phyloP scores from a whole-genome alignment of 1,140 invertebrate species.

The Epicauta chinensis region DNA sequence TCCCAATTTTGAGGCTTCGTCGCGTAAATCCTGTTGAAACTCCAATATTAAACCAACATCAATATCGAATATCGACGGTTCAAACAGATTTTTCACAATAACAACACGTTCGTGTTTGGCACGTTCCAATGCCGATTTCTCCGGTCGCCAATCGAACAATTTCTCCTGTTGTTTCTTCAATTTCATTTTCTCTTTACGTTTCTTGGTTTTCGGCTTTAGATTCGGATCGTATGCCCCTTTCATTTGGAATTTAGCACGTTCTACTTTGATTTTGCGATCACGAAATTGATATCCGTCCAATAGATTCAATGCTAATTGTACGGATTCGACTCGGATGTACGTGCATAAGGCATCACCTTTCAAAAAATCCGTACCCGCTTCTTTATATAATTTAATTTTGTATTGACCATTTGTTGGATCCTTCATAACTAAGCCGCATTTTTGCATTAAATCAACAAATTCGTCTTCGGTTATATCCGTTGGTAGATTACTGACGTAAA shows the following conservation, averaged over 20 bases:
- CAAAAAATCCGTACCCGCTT: constrained; percentile 69
- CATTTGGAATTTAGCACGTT: constrained; percentile 90
- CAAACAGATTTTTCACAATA: constrained; percentile 92
- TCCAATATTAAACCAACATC: constrained; percentile 85
- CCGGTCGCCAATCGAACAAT: constrained; percentile 94
- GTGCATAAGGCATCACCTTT: constrained; percentile 97
- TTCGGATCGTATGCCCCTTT: constrained; percentile 92
- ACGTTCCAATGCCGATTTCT: constrained; percentile 77
- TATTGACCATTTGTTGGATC: constrained; percentile 77
- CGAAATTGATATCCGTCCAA: constrained; percentile 82
- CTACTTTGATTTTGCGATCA: constrained; percentile 77
- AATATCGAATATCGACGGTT: constrained; percentile 81
- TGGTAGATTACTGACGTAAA: constrained; percentile 94
- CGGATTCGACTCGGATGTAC: constrained; percentile 96
- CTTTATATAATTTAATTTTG: constrained; percentile 93
- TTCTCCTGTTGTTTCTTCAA: constrained; percentile 92
- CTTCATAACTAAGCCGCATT: constrained; percentile 92
- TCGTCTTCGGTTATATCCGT: constrained; percentile 83
- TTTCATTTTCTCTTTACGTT: constrained; percentile 84
- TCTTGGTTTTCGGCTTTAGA: constrained; percentile 88
- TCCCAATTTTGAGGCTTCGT: constrained; percentile 88
- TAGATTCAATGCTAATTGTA: constrained; percentile 86
- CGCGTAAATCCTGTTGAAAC: constrained; percentile 83
- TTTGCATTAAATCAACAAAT: constrained; percentile 87
- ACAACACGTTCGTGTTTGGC: constrained; percentile 85